Conservation (phyloP, 2,113 vertebrate genomes). For the Tricholaema leucomelas region DNA sequence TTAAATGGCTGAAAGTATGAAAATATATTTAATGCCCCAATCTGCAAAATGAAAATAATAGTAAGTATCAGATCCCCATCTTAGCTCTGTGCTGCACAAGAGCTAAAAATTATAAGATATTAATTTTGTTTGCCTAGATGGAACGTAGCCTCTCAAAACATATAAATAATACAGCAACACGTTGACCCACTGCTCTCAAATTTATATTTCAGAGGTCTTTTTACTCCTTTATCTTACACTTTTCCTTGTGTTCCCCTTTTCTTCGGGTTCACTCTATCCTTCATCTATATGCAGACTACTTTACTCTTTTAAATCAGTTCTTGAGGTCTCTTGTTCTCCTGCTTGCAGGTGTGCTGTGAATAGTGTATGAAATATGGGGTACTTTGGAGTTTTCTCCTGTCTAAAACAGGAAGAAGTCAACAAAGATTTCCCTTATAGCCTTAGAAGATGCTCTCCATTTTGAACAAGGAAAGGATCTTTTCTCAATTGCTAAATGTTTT, state of each 20-base stretch:
- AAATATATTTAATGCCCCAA: not conserved
- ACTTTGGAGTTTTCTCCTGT: constrained; percentile 35
- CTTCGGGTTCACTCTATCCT: not conserved
- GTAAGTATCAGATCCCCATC: not conserved
- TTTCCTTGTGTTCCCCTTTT: not conserved
- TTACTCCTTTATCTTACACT: not conserved
- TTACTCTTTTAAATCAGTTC: constrained; percentile 35
- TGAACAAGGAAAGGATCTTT: not conserved
- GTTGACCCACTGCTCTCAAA: not conserved
- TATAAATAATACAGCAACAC: not conserved
- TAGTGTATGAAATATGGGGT: not conserved
- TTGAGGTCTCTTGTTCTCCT: constrained; percentile 19
- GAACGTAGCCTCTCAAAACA: not conserved
- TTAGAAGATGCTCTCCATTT: not conserved
- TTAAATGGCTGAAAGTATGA: not conserved
- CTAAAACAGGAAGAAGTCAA: constrained; percentile 39
- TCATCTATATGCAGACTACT: not conserved
- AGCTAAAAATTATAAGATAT: not conserved
- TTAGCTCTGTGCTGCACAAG: not conserved
- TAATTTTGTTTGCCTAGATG: not conserved
- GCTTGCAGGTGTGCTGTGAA: constrained; percentile 1
- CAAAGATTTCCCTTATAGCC: constrained; percentile 18
- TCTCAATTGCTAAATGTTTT: not conserved
- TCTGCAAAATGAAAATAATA: not conserved
- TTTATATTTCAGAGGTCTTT: not conserved